These are phyloP conservation scores for Eupithecia pulchellata DNA, from an alignment of 2,888 invertebrate species.

Conservation along the genomic window DNA sequence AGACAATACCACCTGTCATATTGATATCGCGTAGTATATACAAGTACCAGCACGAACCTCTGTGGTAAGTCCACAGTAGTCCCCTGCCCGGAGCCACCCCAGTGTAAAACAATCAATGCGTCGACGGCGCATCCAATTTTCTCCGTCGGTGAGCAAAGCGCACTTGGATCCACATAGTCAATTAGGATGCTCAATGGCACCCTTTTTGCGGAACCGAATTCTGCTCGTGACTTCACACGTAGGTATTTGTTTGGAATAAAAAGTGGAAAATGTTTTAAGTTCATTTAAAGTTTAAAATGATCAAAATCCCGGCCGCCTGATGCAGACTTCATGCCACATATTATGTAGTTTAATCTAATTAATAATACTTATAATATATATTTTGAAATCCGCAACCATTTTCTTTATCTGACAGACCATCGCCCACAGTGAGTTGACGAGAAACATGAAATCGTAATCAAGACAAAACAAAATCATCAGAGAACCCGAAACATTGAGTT, in stretches of 20 bases:
- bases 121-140: slow-evolving; percentile 24
- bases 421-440: background rate
- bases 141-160: slow-evolving; percentile 23
- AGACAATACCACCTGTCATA: no score
- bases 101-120: slow-evolving; percentile 1
- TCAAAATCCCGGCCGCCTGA: no score
- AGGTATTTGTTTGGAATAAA: background rate
- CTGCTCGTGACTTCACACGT: background rate
- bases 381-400: background rate
- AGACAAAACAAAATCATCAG: no score
- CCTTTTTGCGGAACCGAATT: background rate
- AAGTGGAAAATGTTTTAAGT: no score
- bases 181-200: slow-evolving; percentile 18
- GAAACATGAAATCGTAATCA: background rate
- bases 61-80: background rate
- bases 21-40: no score
- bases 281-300: no score
- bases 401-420: background rate
- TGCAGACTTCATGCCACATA: no score
- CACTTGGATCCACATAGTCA: slow-evolving; percentile 33
- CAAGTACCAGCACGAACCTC: background rate
- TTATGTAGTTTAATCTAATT: background rate
- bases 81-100: background rate
- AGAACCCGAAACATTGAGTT: background rate
- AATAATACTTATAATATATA: background rate